These are phyloP conservation scores for Drosophila murphyi DNA, from an alignment of 1,140 invertebrate genomes.

Conservation along the genomic window DNA sequence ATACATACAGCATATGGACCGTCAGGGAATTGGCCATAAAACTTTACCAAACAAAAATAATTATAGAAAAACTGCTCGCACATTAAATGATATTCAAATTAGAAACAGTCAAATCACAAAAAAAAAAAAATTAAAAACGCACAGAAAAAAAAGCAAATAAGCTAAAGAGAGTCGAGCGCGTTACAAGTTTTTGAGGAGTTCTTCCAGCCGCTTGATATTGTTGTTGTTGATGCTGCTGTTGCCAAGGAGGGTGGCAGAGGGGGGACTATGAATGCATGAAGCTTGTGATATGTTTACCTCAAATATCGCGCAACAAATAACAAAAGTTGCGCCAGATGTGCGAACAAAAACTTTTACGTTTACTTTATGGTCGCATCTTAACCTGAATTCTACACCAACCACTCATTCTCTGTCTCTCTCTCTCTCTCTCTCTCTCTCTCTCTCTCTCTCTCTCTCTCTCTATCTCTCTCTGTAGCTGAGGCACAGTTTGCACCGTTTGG, in stretches of 20 bases:
- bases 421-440: background rate
- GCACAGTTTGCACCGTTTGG: conserved; percentile 38
- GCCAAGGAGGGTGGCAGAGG: background rate
- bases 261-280: conserved; percentile 61
- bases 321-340: conserved; percentile 41
- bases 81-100: conserved; percentile 66
- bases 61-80: conserved; percentile 15
- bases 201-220: background rate
- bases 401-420: background rate
- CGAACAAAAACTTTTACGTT: conserved; percentile 46
- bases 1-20: too few species aligned
- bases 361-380: conserved; percentile 8
- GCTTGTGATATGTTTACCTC: conserved; percentile 60
- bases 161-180: conserved; percentile 6
- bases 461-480: conserved; percentile 11
- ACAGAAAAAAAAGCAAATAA: conserved; percentile 14
- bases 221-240: conserved; percentile 14
- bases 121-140: conserved; percentile 9
- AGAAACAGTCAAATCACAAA: conserved; percentile 35
- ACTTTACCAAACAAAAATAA: conserved; percentile 32
- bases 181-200: conserved; percentile 60
- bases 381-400: background rate
- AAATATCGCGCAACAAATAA: conserved; percentile 49
- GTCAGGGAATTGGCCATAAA: background rate
- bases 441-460: background rate